These are phyloP conservation scores for Tauraco hartlaubi DNA, from an alignment of 2,797 vertebrate species.

Conservation along the genomic window DNA sequence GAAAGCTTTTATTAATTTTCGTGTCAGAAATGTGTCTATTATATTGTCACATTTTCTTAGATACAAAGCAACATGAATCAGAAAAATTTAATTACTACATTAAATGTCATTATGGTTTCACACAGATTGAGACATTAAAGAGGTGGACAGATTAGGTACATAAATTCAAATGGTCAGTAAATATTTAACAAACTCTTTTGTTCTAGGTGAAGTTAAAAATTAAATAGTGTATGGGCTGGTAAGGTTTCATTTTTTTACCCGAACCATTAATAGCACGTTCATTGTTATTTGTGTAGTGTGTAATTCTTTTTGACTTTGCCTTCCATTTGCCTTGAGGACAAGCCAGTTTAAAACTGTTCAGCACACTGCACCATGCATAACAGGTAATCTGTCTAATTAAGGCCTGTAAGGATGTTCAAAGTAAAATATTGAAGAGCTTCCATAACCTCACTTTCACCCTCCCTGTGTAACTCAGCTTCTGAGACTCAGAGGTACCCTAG, in stretches of 20 bases:
- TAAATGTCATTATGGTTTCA: conserved; percentile 29
- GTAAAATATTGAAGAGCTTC: conserved; percentile 94
- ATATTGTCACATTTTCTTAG: conserved; percentile 4
- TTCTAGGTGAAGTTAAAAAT: conserved; percentile 89
- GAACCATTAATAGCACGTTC: conserved; percentile 84
- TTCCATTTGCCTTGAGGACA: conserved; percentile 95
- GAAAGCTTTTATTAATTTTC: background rate
- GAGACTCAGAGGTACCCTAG: conserved; percentile 84
- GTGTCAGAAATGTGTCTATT: background rate
- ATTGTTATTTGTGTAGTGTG: conserved; percentile 86
- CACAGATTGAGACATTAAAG: background rate
- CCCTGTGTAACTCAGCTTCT: conserved; percentile 84
- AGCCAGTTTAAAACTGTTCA: conserved; percentile 89
- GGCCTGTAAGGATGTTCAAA: conserved; percentile 88
- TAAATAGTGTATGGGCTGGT: conserved; percentile 82
- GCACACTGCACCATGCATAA: conserved; percentile 90
- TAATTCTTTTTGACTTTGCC: conserved; percentile 93
- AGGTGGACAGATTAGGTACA: conserved; percentile 1
- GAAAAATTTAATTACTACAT: background rate
- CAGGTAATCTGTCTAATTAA: conserved; percentile 99
- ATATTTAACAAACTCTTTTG: conserved; percentile 90
- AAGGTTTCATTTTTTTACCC: conserved; percentile 78
- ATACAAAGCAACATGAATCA: background rate
- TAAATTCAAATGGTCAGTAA: conserved; percentile 83
- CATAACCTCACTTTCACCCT: conserved; percentile 95